Base-by-base conservation (phyloP, 2,113 vertebrate species). In the Lethenteron reissneri region DNA sequence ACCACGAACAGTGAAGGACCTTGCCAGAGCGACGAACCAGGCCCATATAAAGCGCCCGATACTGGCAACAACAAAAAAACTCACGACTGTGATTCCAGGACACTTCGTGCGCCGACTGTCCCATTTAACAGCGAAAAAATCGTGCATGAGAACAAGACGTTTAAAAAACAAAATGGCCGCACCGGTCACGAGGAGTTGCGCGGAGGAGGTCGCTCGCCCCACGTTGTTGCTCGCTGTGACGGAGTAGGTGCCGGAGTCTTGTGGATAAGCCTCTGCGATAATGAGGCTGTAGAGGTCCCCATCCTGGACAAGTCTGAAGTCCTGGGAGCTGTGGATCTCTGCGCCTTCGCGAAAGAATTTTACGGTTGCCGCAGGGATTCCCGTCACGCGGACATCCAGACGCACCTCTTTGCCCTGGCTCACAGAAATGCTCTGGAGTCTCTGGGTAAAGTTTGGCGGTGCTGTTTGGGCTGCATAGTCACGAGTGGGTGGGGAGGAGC, bases 341-440 rank as follows among this genome's bases (percentile, higher is more conserved):
- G 88, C 90, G 83, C 94, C 91, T 21, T 99, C 94, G 81, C 91
- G 84, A 81, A 89, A 92, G 81, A 97, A 99, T 83, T 92, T 96
- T 78, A 99, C 87, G 81, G 86, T 83, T 82, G 94, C 92, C 81
- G 88, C 83, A 79, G 94, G 94, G 87, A 94, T 99, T 79, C 94
- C 94, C 73, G 88, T 86, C 75, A 99, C 89, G 76, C 81, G 83
- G 72, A 95, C 88, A 56, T 90, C 87, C 83, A 97, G 83, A 78
- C 83, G 82, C 74, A 95, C 88, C 85, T 94, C 85, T 84, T 87
- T 92, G 83, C 91, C 90, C 77, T 95, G 92, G 78, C 83, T 86
- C 77, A 88, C 88, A 8, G 87, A 85, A 78, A 85, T 83, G 79
- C 88, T 97, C 79, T 97, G 91, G 79, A 97, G 88, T 80, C 91